Evolutionary conservation across 2,888 invertebrate species (phyloP).

Genomic region (Hypsopygia costalis): DNA sequence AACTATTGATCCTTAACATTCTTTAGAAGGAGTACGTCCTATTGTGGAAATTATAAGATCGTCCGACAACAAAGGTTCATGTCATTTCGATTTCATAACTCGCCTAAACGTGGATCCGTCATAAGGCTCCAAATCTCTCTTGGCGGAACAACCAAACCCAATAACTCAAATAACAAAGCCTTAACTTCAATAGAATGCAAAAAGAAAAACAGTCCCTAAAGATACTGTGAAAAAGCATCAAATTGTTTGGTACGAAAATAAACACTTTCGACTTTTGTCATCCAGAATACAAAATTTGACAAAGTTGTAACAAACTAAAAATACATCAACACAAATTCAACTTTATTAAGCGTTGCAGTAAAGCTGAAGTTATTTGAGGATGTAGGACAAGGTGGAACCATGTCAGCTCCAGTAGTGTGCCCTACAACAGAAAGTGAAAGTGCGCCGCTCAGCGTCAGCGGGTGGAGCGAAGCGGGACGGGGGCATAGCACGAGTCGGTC

Average conservation of each 20-base stretch:
- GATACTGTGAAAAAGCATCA: slow-evolving; percentile 5
- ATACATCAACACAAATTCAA: slow-evolving; percentile 15
- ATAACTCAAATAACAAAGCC: slow-evolving; percentile 25
- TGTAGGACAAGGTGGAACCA: slow-evolving; percentile 16
- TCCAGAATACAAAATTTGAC: slow-evolving; percentile 28
- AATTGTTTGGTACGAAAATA: slow-evolving; percentile 16
- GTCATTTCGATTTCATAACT: slow-evolving; percentile 72
- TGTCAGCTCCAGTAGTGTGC: slow-evolving; percentile 46
- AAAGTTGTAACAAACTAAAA: slow-evolving; percentile 30
- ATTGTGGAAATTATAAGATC: slow-evolving; percentile 2
- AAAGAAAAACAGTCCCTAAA: slow-evolving; percentile 28
- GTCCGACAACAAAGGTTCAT: slow-evolving; percentile 40
- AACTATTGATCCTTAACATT: slow-evolving; percentile 5
- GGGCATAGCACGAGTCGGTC: slow-evolving; percentile 50
- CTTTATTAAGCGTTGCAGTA: neutral
- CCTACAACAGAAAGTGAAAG: slow-evolving; percentile 79
- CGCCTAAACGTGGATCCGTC: slow-evolving; percentile 60
- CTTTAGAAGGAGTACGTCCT: slow-evolving; percentile 3
- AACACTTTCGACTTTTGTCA: slow-evolving; percentile 53
- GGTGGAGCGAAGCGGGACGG: slow-evolving; percentile 34
- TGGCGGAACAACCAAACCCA: slow-evolving; percentile 43
- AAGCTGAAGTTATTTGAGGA: slow-evolving; percentile 16
- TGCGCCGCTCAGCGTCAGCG: slow-evolving; percentile 39
- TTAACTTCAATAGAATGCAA: slow-evolving; percentile 17
- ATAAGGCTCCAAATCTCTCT: slow-evolving; percentile 75